Conservation (phyloP, 2,113 vertebrate genomes). For the Aplodontia rufa region DNA sequence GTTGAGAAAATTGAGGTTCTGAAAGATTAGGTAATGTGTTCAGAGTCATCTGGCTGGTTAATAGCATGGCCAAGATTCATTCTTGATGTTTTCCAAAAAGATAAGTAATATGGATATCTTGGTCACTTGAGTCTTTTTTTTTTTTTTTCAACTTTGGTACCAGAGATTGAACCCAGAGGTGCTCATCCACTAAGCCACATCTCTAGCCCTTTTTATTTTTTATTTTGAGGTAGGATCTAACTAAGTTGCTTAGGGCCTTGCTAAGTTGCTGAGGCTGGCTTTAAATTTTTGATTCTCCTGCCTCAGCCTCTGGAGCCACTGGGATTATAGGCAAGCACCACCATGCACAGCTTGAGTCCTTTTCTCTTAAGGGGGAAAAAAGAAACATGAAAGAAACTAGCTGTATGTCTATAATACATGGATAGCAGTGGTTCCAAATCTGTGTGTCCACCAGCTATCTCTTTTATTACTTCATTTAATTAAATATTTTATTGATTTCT, state of each 20-base stretch:
- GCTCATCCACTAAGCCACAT: no score
- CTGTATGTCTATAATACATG: background rate
- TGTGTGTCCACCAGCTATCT: background rate
- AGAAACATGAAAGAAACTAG: background rate
- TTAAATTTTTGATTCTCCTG: no score
- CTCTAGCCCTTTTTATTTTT: no score
- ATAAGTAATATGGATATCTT: background rate
- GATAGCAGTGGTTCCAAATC: background rate
- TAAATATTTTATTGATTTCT: background rate
- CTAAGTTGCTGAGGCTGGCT: no score
- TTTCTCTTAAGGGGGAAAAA: background rate
- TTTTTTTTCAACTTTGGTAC: no score
- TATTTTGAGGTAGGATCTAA: no score
- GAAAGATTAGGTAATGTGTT: background rate
- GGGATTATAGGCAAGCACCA: no score
- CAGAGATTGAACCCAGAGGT: no score
- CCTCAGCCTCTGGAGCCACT: no score
- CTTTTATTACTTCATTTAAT: background rate
- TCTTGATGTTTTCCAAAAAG: conserved; percentile 1
- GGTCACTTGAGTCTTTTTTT: background rate
- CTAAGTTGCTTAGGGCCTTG: no score
- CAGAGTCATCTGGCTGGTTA: background rate
- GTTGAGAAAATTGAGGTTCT: background rate
- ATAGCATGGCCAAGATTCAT: background rate
- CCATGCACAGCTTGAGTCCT: background rate